Evolutionary conservation across 2,113 vertebrate genomes (phyloP), one percentile per base, ranked within the genome.

Genomic region (Mirounga angustirostris): DNA sequence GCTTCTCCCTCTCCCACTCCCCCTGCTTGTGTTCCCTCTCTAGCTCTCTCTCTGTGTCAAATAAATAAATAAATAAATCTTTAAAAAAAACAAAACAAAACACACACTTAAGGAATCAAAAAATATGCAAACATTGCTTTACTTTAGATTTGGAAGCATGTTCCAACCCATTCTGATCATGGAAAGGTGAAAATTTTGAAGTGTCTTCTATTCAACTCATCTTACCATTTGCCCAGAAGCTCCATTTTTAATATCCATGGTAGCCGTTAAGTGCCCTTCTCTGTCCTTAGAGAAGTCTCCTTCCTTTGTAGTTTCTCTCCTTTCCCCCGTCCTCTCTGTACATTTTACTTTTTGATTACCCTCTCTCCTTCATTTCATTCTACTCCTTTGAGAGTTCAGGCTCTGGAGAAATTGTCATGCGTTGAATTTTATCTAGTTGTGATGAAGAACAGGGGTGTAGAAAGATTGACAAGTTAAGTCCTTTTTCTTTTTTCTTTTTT

Each of bases 331-430:
- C 18, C 26, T 4, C 10, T 40, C 69, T 81, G 30, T 52, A 61
- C 14, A n/a, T 90, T 56, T 63, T 83, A 56, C n/a, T 56, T 50
- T 16, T 90, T 76, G n/a, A 15, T n/a, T 82, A 56, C 13, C 2
- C 43, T 65, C 21, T 74, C 36, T 84, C 43, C 52, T 90, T 84
- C 36, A 21, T 58, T 84, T 90, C 46, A 46, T 67, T 56, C n/a
- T 89, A 28, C 22, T 89, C n/a, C 36, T 65, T 46, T 76, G 65
- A 73, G n/a, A 95, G 58, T 83, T 95, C n/a, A 90, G 28, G n/a
- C 56, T 83, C 67, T 76, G 46, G 30, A 95, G 56, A n/a, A 76
- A 56, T 65, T 76, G 69, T 56, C 22, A 58, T 80, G 40, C 59
- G 46, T 7, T 95, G 28, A 28, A 26, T 76, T 84, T 43, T 76